These are phyloP conservation scores for Papilio gigon DNA, from an alignment of 2,888 invertebrate species.

Conservation along the genomic window DNA sequence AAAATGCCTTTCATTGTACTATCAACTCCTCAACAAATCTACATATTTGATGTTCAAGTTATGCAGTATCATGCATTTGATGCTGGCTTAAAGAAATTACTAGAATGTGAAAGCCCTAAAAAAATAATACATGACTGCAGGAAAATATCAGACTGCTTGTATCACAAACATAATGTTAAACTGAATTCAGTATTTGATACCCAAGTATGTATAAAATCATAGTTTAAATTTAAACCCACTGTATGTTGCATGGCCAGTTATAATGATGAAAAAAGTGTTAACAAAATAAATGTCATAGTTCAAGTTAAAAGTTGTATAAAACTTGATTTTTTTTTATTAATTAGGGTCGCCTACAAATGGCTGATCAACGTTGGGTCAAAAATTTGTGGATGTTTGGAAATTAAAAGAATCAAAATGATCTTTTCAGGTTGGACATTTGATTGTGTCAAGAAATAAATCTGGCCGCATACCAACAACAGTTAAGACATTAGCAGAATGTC, in stretches of 20 bases:
- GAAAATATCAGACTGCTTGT: slow-evolving; percentile 81
- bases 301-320: not conserved
- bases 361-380: too few species aligned
- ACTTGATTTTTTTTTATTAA: too few species aligned
- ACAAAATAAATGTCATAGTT: not conserved
- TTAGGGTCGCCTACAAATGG: too few species aligned
- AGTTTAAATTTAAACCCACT: slow-evolving; percentile 9
- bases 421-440: slow-evolving; percentile 77
- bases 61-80: slow-evolving; percentile 78
- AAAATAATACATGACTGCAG: slow-evolving; percentile 84
- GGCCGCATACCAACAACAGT: slow-evolving; percentile 67
- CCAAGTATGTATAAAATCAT: slow-evolving; percentile 61
- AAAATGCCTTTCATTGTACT: slow-evolving; percentile 76
- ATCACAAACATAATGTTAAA: slow-evolving; percentile 81
- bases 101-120: slow-evolving; percentile 72
- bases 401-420: not conserved
- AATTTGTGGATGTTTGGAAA: too few species aligned
- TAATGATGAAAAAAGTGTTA: too few species aligned
- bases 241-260: too few species aligned
- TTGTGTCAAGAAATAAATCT: slow-evolving; percentile 72
- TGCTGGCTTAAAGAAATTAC: slow-evolving; percentile 73
- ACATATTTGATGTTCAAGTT: slow-evolving; percentile 78
- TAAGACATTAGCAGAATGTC: slow-evolving; percentile 69
- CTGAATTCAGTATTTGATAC: slow-evolving; percentile 84
- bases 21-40: slow-evolving; percentile 73